Percentiles rank a stretch among this genome's conserved stretches.
Evolutionary conservation across 1,140 invertebrate genomes (phyloP).

Genomic region (Colletes latitarsis): DNA sequence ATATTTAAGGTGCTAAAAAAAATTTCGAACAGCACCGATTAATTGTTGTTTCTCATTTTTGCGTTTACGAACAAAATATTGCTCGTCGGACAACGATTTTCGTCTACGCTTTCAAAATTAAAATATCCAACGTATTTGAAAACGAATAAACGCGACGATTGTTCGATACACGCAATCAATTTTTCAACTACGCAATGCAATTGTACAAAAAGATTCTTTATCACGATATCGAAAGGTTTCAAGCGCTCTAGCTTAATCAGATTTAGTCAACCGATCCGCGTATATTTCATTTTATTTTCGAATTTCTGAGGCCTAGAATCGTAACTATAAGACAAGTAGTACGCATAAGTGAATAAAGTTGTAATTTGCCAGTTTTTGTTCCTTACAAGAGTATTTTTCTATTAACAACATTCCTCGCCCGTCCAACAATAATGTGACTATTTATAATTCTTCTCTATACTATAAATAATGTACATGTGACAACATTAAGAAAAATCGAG

Average conservation of each 20-base stretch:
- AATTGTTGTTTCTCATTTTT: neutral
- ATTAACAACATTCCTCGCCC: too few species aligned
- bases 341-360: slow-evolving; percentile 55
- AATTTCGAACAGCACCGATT: neutral
- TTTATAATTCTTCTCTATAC: too few species aligned
- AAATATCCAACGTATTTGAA: neutral
- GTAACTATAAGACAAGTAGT: slow-evolving; percentile 45
- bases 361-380: slow-evolving; percentile 53
- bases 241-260: slow-evolving; percentile 17
- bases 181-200: slow-evolving; percentile 11
- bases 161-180: slow-evolving; percentile 4
- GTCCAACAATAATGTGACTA: too few species aligned
- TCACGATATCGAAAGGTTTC: slow-evolving; percentile 10
- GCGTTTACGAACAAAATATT: neutral
- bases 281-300: slow-evolving; percentile 31
- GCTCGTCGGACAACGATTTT: neutral
- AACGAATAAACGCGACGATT: neutral
- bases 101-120: slow-evolving; percentile 6
- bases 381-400: slow-evolving; percentile 19
- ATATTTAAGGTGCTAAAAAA: neutral
- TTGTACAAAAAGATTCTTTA: slow-evolving; percentile 18
- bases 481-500: too few species aligned
- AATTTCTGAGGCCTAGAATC: slow-evolving; percentile 46
- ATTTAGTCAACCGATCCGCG: slow-evolving; percentile 14
- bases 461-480: too few species aligned